These are phyloP conservation scores for Ictidomys tridecemlineatus DNA, from an alignment of 2,113 vertebrate genomes.

Conservation along the genomic window DNA sequence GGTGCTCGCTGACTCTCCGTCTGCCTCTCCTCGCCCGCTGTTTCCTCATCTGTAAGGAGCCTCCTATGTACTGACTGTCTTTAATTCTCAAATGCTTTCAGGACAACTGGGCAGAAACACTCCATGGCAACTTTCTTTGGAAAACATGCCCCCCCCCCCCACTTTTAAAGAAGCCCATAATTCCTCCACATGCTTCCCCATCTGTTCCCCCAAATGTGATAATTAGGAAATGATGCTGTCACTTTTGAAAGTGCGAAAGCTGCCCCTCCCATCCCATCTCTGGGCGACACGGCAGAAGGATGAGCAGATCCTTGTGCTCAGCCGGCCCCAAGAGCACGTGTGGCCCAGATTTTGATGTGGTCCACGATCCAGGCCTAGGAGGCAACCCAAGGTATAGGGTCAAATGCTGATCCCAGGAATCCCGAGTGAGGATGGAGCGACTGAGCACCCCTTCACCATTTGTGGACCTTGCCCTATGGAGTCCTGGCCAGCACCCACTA, in stretches of 20 bases:
- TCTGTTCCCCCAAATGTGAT: constrained; percentile 91
- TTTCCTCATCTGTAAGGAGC: constrained; percentile 51
- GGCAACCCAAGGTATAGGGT: neutral
- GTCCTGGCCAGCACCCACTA: neutral
- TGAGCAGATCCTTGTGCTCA: constrained; percentile 29
- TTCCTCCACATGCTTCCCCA: constrained; percentile 89
- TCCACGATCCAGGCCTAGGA: neutral
- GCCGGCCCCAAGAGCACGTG: neutral
- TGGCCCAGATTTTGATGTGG: neutral
- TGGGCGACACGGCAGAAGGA: constrained; percentile 56
- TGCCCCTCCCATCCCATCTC: constrained; percentile 30
- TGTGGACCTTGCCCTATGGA: neutral
- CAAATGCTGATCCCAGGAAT: neutral
- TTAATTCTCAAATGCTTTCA: constrained; percentile 73
- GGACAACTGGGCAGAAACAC: constrained; percentile 83
- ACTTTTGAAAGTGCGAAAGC: constrained; percentile 73
- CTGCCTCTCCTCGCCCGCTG: neutral
- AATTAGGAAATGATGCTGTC: constrained; percentile 86
- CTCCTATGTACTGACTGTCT: constrained; percentile 18
- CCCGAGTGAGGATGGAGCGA: too few species aligned
- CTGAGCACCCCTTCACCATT: too few species aligned
- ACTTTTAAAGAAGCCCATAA: constrained; percentile 83
- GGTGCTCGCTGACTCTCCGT: neutral
- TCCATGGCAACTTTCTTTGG: constrained; percentile 85
- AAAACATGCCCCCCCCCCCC: constrained; percentile 66